Evolutionary conservation across 2,797 vertebrate species (phyloP).

Genomic region (Sebastes kiyomatsui): DNA sequence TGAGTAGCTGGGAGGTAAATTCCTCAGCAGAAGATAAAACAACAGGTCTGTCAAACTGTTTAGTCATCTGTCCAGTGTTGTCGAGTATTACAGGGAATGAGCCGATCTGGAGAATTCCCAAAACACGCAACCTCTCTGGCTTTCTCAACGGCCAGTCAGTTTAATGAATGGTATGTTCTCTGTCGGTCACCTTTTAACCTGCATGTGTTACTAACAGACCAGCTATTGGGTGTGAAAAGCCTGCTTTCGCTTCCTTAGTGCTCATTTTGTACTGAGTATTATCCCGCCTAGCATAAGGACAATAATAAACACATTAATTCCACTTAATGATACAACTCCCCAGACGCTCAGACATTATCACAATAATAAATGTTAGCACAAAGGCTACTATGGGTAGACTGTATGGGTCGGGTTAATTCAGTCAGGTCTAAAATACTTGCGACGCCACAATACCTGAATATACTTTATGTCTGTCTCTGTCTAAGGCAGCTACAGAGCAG

Average conservation of each 20-base stretch:
- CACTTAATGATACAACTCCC: not conserved
- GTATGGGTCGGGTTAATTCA: no score
- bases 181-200: conserved; percentile 27
- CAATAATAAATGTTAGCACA: no score
- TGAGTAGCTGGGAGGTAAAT: not conserved
- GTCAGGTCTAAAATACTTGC: no score
- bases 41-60: not conserved
- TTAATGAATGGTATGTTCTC: conserved; percentile 1
- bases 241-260: not conserved
- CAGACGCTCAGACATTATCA: not conserved
- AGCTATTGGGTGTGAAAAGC: not conserved
- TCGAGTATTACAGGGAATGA: not conserved
- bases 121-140: conserved; percentile 46
- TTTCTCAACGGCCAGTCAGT: conserved; percentile 35
- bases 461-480: no score
- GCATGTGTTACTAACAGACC: no score
- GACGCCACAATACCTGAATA: no score
- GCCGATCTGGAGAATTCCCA: conserved; percentile 48
- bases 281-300: not conserved
- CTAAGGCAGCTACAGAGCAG: no score
- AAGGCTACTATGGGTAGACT: no score
- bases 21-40: not conserved
- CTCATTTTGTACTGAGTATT: not conserved
- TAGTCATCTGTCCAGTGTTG: conserved; percentile 12
- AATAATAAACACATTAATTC: not conserved